phyloP scores from a whole-genome alignment of 2,888 invertebrate species.

The Drosophila buzzatii region DNA sequence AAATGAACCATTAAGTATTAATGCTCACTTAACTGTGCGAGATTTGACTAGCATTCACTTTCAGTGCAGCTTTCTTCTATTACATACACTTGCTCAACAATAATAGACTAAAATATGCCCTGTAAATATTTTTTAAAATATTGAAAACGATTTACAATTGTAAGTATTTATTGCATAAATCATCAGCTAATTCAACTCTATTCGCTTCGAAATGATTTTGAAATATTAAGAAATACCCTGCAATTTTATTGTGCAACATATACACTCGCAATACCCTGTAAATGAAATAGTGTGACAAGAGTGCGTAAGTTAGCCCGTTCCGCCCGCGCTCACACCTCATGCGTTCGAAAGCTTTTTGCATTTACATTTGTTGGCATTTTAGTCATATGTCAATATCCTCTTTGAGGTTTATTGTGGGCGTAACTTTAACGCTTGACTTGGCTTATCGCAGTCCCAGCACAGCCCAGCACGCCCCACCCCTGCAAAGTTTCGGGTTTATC shows the following conservation, averaged over 20 bases:
- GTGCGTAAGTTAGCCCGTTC: neutral
- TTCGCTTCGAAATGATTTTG: too few relatives aligned
- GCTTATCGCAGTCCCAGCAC: conserved; percentile 47
- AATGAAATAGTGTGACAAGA: conserved; percentile 18
- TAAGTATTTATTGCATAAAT: neutral
- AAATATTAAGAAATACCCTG: neutral
- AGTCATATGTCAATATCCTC: conserved; percentile 74
- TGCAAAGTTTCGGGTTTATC: conserved; percentile 48
- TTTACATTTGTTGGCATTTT: conserved; percentile 51
- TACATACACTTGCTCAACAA: neutral
- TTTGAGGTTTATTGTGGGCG: conserved; percentile 51
- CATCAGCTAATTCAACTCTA: too few relatives aligned
- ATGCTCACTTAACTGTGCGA: neutral
- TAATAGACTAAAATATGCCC: neutral
- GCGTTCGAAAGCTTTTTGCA: conserved; percentile 23
- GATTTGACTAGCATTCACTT: neutral
- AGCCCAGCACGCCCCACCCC: conserved; percentile 44
- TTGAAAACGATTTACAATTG: neutral
- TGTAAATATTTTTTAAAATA: neutral
- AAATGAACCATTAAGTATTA: neutral
- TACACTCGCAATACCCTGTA: conserved; percentile 2
- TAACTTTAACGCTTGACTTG: conserved; percentile 61
- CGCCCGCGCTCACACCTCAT: neutral
- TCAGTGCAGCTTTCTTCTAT: neutral
- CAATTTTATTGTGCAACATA: neutral